phyloP scores from a whole-genome alignment of 2,113 vertebrate genomes.

The Oriolus oriolus region DNA sequence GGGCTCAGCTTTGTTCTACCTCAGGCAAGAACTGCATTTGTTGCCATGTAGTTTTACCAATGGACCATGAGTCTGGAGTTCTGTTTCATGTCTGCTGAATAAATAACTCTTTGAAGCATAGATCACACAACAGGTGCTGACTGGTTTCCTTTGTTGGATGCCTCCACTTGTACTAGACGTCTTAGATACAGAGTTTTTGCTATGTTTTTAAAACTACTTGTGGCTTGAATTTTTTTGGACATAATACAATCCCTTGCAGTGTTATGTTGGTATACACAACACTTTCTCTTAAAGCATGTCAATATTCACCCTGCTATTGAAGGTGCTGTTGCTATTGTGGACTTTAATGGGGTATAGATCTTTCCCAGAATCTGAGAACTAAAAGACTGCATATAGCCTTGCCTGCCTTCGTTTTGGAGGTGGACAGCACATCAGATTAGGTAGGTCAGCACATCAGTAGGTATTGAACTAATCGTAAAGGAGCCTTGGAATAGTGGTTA shows the following conservation, averaged over 20 bases:
- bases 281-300: background rate
- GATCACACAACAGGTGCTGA: background rate
- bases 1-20: background rate
- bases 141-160: background rate
- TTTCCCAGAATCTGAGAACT: background rate
- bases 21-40: background rate
- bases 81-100: background rate
- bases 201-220: background rate
- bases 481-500: slow-evolving; percentile 1
- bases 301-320: background rate
- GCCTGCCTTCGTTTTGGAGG: background rate
- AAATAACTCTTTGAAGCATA: background rate
- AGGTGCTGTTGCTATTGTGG: background rate
- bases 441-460: background rate
- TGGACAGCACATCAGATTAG: background rate
- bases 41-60: background rate
- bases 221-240: background rate
- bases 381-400: background rate
- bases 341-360: background rate
- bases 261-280: background rate
- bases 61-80: background rate
- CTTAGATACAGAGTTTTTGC: background rate
- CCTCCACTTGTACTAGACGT: background rate
- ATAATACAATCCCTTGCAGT: background rate
- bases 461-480: background rate